These are phyloP conservation scores for Ifrita kowaldi DNA, from an alignment of 2,113 vertebrate genomes.

Conservation along the genomic window DNA sequence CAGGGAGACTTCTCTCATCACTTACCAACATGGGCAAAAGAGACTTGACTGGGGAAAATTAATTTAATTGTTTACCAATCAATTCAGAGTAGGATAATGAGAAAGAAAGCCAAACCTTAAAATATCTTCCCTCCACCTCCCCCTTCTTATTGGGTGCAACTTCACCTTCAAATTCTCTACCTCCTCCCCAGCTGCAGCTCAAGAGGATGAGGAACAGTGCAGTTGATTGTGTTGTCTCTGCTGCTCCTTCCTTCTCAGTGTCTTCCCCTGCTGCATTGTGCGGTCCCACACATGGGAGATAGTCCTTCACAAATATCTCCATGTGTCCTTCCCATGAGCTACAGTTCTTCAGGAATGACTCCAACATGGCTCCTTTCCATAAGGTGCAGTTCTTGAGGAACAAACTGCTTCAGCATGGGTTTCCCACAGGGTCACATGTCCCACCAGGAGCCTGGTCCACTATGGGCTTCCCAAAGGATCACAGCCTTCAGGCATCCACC, in stretches of 20 bases:
- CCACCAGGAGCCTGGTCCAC: neutral
- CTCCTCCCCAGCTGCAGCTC: fast-evolving
- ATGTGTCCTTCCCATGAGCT: fast-evolving
- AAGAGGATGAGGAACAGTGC: fast-evolving
- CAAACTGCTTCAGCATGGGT: neutral
- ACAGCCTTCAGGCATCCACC: neutral
- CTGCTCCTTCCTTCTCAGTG: neutral
- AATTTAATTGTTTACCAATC: neutral
- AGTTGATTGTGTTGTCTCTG: neutral
- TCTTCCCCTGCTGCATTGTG: neutral
- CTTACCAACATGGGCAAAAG: neutral
- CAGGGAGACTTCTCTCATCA: neutral
- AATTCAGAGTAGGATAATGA: neutral
- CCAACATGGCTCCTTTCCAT: neutral
- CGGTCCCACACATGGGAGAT: neutral
- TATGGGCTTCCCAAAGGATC: neutral
- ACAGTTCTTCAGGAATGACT: neutral
- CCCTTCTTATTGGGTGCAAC: neutral
- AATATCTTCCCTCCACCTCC: neutral
- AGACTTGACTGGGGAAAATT: neutral
- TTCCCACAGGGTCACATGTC: neutral
- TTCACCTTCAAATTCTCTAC: neutral
- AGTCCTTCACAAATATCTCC: neutral
- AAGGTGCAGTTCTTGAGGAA: neutral
- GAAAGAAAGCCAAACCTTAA: neutral